Percentiles rank a stretch among this genome's conserved stretches.
phyloP scores from a whole-genome alignment of 1,140 invertebrate genomes.

The Heliconius melpomene region DNA sequence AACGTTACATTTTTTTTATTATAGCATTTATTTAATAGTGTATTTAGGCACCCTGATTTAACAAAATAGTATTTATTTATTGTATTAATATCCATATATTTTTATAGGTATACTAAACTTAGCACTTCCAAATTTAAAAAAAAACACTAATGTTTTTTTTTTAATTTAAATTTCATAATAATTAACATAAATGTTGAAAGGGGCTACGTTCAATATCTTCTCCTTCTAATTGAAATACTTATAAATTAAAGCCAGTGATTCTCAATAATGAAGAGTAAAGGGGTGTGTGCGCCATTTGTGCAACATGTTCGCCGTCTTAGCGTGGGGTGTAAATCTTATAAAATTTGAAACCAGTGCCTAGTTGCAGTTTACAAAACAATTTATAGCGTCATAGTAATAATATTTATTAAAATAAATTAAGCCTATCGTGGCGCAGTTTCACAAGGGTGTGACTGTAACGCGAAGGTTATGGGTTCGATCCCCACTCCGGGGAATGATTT shows the following conservation, averaged over 20 bases:
- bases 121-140: too few species aligned
- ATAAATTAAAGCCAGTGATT: constrained; percentile 6
- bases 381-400: background rate
- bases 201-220: background rate
- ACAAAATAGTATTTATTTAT: too few species aligned
- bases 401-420: background rate
- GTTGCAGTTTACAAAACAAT: background rate
- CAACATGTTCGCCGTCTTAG: background rate
- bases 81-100: too few species aligned
- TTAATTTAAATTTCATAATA: background rate
- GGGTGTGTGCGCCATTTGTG: constrained; percentile 1
- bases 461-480: too few species aligned
- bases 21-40: too few species aligned
- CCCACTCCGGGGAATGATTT: too few species aligned
- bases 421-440: too few species aligned
- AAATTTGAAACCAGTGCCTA: background rate
- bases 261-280: background rate
- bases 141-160: background rate
- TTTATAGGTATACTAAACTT: too few species aligned
- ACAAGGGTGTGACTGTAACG: too few species aligned
- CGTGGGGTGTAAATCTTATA: constrained; percentile 5
- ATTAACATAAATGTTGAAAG: background rate
- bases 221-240: constrained; percentile 1
- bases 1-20: too few species aligned
- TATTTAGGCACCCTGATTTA: too few species aligned